These are phyloP conservation scores for Chondrosia reniformis DNA, from an alignment of 37 sponge, comb jelly and placozoan genomes.

Conservation along the genomic window DNA sequence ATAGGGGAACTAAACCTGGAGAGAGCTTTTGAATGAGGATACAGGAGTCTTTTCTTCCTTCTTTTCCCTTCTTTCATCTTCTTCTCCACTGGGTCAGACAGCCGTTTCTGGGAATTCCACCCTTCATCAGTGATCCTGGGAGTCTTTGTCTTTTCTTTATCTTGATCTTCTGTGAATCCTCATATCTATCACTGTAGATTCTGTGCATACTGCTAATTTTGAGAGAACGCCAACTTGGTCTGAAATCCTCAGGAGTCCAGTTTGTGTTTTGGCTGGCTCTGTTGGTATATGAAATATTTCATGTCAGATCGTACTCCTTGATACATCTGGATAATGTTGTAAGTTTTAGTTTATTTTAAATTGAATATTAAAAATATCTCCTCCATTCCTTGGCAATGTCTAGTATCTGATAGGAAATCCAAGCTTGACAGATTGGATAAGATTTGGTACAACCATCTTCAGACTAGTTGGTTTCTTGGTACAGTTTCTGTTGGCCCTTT, in stretches of 20 bases:
- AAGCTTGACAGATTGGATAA: conserved; percentile 30
- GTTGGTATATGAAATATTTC: conserved; percentile 47
- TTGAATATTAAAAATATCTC: background rate
- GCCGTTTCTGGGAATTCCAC: too few species aligned
- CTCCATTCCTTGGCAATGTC: too few species aligned
- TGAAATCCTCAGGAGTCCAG: conserved; percentile 57
- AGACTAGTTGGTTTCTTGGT: conserved; percentile 26
- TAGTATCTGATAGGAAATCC: too few species aligned
- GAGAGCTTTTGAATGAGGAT: too few species aligned
- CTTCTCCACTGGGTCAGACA: too few species aligned
- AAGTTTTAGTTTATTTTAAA: background rate
- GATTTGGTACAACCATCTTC: conserved; percentile 45
- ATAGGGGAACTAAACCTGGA: too few species aligned
- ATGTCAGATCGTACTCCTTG: conserved; percentile 51
- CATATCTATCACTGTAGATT: conserved; percentile 3
- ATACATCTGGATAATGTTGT: conserved; percentile 37
- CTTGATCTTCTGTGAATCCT: too few species aligned
- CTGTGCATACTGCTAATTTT: conserved; percentile 37
- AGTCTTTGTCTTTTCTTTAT: too few species aligned
- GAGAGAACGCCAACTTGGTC: conserved; percentile 33
- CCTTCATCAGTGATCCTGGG: too few species aligned
- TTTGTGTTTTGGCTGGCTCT: conserved; percentile 72
- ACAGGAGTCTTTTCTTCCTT: too few species aligned
- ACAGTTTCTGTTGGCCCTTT: conserved; percentile 59
- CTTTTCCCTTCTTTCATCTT: too few species aligned